Evolutionary conservation across 2,888 invertebrate species (phyloP).

Genomic region (Drosophila acutilabella): DNA sequence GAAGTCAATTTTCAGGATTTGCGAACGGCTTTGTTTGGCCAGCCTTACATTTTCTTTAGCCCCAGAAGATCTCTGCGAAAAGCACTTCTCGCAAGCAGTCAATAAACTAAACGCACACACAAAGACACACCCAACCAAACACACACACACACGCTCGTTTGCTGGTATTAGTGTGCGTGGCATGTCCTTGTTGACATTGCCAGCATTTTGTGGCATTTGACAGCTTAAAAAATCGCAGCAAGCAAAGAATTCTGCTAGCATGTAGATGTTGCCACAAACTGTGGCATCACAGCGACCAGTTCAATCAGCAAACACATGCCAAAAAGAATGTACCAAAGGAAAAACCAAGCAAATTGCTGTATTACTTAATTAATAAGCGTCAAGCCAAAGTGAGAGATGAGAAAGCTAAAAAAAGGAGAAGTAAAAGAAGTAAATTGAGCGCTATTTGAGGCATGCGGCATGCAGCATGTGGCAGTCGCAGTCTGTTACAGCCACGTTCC

Average conservation of each 20-base stretch:
- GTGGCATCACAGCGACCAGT: constrained; percentile 28
- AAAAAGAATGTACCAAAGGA: constrained; percentile 12
- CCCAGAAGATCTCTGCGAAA: constrained; percentile 76
- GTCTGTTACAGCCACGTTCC: constrained; percentile 55
- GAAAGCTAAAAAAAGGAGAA: constrained; percentile 33
- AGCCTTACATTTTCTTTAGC: constrained; percentile 75
- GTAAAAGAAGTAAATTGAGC: constrained; percentile 3
- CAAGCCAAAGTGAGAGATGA: constrained; percentile 23
- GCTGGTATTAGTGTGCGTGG: constrained; percentile 63
- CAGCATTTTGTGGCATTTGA: constrained; percentile 30
- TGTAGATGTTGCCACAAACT: constrained; percentile 1
- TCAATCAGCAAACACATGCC: constrained; percentile 47
- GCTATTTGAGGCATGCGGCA: constrained; percentile 13
- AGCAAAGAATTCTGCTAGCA: background rate
- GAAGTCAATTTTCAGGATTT: constrained; percentile 83
- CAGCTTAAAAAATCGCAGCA: constrained; percentile 16
- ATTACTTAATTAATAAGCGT: constrained; percentile 67
- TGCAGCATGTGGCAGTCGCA: background rate
- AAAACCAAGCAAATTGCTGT: constrained; percentile 60
- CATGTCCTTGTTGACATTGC: constrained; percentile 76
- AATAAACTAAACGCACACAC: constrained; percentile 78
- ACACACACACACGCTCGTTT: constrained; percentile 20
- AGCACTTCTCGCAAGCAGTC: constrained; percentile 82
- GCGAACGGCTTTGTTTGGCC: constrained; percentile 66
- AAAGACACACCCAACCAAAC: constrained; percentile 31